Conservation (phyloP, 2,113 vertebrate genomes). For the Centropus unirufus region DNA sequence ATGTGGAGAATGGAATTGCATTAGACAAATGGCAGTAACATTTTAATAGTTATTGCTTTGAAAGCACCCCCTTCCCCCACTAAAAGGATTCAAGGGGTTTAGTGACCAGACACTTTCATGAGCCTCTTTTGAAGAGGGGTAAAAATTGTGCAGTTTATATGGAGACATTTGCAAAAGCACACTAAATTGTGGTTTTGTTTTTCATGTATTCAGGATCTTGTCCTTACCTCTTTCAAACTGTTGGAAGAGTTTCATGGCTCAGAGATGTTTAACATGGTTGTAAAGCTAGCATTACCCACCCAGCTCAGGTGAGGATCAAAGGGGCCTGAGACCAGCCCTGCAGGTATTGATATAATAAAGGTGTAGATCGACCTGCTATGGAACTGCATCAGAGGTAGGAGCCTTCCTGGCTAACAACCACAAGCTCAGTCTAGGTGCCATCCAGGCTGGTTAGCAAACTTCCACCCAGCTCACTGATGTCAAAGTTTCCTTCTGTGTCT, state of each 20-base stretch:
- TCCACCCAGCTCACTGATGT: background rate
- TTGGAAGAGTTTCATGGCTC: background rate
- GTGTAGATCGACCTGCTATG: background rate
- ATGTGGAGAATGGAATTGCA: slow-evolving; percentile 74
- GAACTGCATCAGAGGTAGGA: background rate
- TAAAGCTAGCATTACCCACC: background rate
- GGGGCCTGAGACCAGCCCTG: background rate
- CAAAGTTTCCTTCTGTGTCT: background rate
- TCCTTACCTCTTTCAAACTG: background rate
- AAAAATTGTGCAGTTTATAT: background rate
- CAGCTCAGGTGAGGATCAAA: background rate
- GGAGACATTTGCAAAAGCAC: background rate
- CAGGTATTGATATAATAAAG: rapidly evolving
- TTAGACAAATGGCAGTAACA: slow-evolving; percentile 78
- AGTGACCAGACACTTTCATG: slow-evolving; percentile 38
- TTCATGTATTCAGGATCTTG: background rate
- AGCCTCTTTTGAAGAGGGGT: background rate
- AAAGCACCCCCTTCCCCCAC: slow-evolving; percentile 46
- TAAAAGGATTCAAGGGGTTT: slow-evolving; percentile 35
- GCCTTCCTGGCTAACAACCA: background rate
- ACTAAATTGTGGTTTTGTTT: background rate
- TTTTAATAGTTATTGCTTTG: slow-evolving; percentile 79
- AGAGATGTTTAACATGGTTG: background rate
- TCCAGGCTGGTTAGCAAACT: background rate
- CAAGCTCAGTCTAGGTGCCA: background rate